Conservation (phyloP, 2,888 invertebrate genomes). For the Drosophila incognita region DNA sequence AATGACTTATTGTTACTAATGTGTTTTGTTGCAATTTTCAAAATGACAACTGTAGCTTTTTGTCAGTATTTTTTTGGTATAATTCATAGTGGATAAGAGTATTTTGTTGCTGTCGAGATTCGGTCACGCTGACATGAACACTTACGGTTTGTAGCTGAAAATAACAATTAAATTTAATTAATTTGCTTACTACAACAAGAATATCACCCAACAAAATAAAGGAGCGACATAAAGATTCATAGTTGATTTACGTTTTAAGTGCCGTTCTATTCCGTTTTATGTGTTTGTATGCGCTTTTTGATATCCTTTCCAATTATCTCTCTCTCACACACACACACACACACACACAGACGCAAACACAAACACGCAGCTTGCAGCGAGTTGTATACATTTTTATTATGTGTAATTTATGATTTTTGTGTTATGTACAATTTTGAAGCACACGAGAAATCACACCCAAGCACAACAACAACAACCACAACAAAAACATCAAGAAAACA, state of each 20-base stretch:
- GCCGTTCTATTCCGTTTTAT: conserved; percentile 39
- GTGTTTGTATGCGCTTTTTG: conserved; percentile 43
- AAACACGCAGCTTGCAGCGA: conserved; percentile 8
- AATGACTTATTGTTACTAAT: neutral
- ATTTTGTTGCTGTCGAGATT: conserved; percentile 12
- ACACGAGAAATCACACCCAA: conserved; percentile 51
- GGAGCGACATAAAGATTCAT: conserved; percentile 54
- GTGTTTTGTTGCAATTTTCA: neutral
- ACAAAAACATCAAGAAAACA: conserved; percentile 52
- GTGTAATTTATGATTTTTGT: conserved; percentile 60
- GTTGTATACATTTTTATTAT: conserved; percentile 36
- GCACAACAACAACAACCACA: conserved; percentile 46
- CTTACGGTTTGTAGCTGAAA: conserved; percentile 76
- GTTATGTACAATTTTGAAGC: conserved; percentile 52
- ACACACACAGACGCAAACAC: conserved; percentile 7
- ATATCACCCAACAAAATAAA: conserved; percentile 57
- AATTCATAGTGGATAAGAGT: neutral
- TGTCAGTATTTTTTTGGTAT: neutral
- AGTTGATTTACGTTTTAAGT: conserved; percentile 36
- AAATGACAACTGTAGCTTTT: neutral
- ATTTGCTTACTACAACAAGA: conserved; percentile 50
- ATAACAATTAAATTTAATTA: conserved; percentile 48
- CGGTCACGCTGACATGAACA: conserved; percentile 65
- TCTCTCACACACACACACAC: conserved; percentile 19
- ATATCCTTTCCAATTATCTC: conserved; percentile 32